These are phyloP conservation scores for Drosophila parabipectinata DNA, from an alignment of 1,140 invertebrate species.

Conservation along the genomic window DNA sequence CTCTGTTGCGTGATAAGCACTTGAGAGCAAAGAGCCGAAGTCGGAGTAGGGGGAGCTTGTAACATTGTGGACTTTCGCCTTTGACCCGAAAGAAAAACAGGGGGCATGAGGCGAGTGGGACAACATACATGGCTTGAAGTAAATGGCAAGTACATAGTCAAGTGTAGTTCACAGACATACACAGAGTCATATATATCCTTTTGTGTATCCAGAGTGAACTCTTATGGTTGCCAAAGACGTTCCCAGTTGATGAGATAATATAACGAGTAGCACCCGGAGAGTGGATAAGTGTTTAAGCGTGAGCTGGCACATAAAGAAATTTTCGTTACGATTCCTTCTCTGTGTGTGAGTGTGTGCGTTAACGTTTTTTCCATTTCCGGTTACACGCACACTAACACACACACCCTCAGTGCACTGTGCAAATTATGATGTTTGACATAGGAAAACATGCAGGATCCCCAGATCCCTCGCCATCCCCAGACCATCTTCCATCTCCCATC, in stretches of 20 bases:
- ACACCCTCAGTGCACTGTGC: constrained; percentile 39
- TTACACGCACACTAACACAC: constrained; percentile 50
- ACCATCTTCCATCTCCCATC: constrained; percentile 3
- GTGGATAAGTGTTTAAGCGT: constrained; percentile 82
- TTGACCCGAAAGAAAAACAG: constrained; percentile 46
- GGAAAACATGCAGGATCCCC: constrained; percentile 51
- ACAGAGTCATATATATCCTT: constrained; percentile 28
- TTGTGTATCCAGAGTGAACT: constrained; percentile 46
- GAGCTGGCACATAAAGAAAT: constrained; percentile 75
- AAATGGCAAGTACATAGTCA: constrained; percentile 66
- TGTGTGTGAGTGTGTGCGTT: constrained; percentile 15
- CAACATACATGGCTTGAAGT: constrained; percentile 25
- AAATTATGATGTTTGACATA: constrained; percentile 79
- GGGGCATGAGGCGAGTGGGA: background rate
- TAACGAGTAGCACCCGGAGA: constrained; percentile 70
- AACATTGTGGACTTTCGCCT: constrained; percentile 70
- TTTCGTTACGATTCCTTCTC: constrained; percentile 55
- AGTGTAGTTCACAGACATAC: constrained; percentile 40
- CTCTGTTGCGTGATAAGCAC: constrained; percentile 67
- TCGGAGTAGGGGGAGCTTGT: constrained; percentile 41
- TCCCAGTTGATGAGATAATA: constrained; percentile 77
- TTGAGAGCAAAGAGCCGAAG: constrained; percentile 32
- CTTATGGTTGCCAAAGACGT: constrained; percentile 67
- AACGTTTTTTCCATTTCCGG: constrained; percentile 72
- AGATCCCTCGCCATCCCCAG: background rate